These are phyloP conservation scores for Craseonycteris thonglongyai DNA, from an alignment of 2,113 vertebrate genomes.

Conservation along the genomic window DNA sequence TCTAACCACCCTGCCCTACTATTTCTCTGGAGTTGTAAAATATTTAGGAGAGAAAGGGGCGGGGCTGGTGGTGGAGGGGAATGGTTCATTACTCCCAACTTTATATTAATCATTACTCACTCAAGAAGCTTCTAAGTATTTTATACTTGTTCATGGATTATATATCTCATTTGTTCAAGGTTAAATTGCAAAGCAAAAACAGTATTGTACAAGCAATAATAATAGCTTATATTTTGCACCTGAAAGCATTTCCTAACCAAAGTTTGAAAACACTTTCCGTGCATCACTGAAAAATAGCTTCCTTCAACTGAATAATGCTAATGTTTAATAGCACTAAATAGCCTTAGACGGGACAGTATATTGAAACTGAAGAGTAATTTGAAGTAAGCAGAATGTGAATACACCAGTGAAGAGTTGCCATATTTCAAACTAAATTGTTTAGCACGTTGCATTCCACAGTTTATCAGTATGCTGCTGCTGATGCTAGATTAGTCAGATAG, in stretches of 20 bases:
- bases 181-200: constrained; percentile 56
- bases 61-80: fast-evolving
- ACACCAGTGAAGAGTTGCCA: neutral
- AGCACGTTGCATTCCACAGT: neutral
- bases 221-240: constrained; percentile 36
- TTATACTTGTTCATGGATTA: neutral
- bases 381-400: constrained; percentile 29
- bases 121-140: neutral
- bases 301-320: constrained; percentile 44
- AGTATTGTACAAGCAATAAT: constrained; percentile 2
- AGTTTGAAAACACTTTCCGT: constrained; percentile 35
- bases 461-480: neutral
- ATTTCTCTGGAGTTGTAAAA: neutral
- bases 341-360: constrained; percentile 35
- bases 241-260: constrained; percentile 27
- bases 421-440: constrained; percentile 41
- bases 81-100: neutral
- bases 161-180: constrained; percentile 53
- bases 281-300: constrained; percentile 41
- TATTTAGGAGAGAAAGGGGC: neutral
- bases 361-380: constrained; percentile 58
- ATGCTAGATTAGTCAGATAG: neutral
- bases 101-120: neutral
- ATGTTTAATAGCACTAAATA: constrained; percentile 62
- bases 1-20: neutral